A percentile compares a stretch with the other conserved stretches of the same genome.
phyloP scores from a whole-genome alignment of 2,797 vertebrate genomes.

The Linurgus olivaceus region DNA sequence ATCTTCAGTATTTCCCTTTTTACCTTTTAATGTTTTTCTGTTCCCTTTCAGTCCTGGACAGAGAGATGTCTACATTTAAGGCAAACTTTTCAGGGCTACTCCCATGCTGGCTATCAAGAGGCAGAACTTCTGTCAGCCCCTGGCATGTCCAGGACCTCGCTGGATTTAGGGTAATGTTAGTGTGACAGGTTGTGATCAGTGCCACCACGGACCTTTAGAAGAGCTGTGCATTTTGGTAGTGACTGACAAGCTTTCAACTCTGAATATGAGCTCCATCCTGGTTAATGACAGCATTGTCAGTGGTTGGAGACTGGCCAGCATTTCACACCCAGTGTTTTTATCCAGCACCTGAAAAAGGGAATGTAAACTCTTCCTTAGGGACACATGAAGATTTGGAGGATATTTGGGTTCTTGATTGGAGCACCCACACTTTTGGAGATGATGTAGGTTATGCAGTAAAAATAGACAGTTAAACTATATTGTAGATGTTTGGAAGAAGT shows the following conservation, averaged over 20 bases:
- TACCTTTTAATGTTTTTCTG: background rate
- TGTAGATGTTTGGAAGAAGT: background rate
- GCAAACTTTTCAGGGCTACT: background rate
- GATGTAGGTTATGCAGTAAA: background rate
- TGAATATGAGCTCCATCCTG: background rate
- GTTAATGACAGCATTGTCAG: background rate
- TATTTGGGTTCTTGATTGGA: background rate
- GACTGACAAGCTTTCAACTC: background rate
- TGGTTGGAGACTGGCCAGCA: background rate
- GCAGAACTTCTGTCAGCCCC: background rate
- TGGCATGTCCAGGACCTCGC: background rate
- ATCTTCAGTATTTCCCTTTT: background rate
- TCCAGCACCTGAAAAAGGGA: background rate
- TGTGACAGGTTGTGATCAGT: background rate
- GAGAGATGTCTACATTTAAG: background rate
- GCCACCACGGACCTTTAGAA: background rate
- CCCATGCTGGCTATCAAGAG: background rate
- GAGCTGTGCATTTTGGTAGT: background rate
- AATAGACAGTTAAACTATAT: background rate
- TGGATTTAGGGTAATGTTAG: background rate
- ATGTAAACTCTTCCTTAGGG: background rate
- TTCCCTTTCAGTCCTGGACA: background rate
- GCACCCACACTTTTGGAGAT: background rate
- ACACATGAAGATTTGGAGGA: background rate
- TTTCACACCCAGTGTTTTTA: background rate